Base-by-base conservation (phyloP, 1,140 invertebrate genomes). In the Drosophila pseudoobscura region DNA sequence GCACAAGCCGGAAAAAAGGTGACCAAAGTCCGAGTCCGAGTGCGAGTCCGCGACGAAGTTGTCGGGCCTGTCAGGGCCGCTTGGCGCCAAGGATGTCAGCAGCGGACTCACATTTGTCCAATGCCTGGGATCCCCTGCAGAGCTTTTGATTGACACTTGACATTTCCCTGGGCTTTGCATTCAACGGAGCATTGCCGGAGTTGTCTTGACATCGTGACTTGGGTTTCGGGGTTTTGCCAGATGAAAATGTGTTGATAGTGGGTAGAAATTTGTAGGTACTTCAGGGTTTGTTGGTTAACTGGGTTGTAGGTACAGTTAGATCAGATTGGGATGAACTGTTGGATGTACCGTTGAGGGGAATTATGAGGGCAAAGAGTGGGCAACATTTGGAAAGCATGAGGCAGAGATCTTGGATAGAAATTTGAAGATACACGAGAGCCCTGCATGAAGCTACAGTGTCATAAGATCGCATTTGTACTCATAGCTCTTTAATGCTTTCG, bases 61-160 rank as follows among this genome's bases (percentile, higher is more conserved):
- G 59, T 43, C 59, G 26, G 39, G 26, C 56, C 45, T 60, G 61
- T 45, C 66, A 49, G 46, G 39, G 51, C 58, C 29, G 65, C 65
- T 53, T 72, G 73, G 66, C 76, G 59, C 53, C 66, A 75, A 87
- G 83, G 83, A 87, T 79, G 77, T 66, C 51, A 63, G 58, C 64
- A 56, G 20, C 20, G 20, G 20, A 20, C 20, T 20, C 20, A 20
- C 20, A 20, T 20, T 20, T 20, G 20, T 1, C 20, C 20, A 51
- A 56, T 45, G 55, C 55, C 35, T 50, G n/a, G 31, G 15, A 72
- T 31, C 45, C 11, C 53, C 60, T 49, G 78, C 83, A 50, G 75
- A 56, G 83, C 63, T 73, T 78, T 78, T 87, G 83, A 87, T 88
- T 88, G 83, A 69, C 83, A 87, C 71, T 76, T 78, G 82, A 75